Base-by-base conservation (phyloP, 1,140 invertebrate species). In the Grapholita molesta region DNA sequence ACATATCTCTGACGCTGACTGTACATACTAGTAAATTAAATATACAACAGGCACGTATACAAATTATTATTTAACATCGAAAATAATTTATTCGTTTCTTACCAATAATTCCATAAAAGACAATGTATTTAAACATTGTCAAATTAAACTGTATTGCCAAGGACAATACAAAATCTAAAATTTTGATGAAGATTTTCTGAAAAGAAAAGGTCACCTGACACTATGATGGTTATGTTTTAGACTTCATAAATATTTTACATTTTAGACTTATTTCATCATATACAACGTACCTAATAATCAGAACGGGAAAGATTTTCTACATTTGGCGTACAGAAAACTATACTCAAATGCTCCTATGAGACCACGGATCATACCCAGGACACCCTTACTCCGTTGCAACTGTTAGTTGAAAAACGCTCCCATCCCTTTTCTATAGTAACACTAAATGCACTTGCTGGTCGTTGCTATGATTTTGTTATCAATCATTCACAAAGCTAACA, bases 31-130 rank as follows among this genome's bases (percentile, higher is more conserved):
- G n/a, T 38, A 38, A 38, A 15, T 15, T n/a, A 38, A n/a, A 68
- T 23, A 28, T 30, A 28, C 23, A 55, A 28, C 18, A 15, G 9
- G 25, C 25, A 55, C 53, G 64, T 35, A 53, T 67, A 55, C 64
- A 69, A 30, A 66, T 21, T 42, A 66, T 21, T 42, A 57, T 28
- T 28, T 73, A 78, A 81, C 77, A 80, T 79, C 72, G 70, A 82
- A 78, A 82, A 72, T 66, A 77, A 78, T 75, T 72, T 75, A 68
- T 73, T 71, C 55, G 69, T 76, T 76, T 85, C 87, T 89, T 89
- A 88, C 85, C 87, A 83, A 87, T 80, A 66, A 71, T 77, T 84
- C 80, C 84, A 82, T 71, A 76, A 82, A 80, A 80, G 64, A 77
- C 72, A 72, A 72, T 78, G 68, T 66, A 64, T 75, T 69, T 48